A percentile compares a stretch with the other conserved stretches of the same genome.
Evolutionary conservation across 1,140 invertebrate species (phyloP).

Genomic region (Diploscapter pachys): DNA sequence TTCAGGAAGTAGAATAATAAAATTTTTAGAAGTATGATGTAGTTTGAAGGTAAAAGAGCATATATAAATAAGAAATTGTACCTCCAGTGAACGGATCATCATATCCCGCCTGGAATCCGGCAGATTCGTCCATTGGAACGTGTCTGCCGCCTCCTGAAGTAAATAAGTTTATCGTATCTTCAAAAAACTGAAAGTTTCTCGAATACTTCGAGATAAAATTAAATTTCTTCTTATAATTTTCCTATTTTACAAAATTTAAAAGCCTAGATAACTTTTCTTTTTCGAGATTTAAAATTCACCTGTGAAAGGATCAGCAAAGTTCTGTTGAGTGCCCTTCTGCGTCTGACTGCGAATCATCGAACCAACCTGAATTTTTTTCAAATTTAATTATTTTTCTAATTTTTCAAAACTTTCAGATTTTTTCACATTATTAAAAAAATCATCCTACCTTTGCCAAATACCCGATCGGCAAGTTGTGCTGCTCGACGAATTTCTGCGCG

Average conservation of each 20-base stretch:
- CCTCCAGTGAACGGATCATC: conserved; percentile 64
- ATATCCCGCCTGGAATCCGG: conserved; percentile 16
- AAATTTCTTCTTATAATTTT: not conserved
- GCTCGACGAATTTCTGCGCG: conserved; percentile 69
- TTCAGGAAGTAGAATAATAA: too few relatives aligned
- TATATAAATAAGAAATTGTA: too few relatives aligned
- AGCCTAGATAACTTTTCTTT: not conserved
- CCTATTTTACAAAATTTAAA: not conserved
- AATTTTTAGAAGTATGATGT: too few relatives aligned
- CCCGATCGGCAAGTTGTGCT: conserved; percentile 68
- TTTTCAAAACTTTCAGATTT: conserved; percentile 30
- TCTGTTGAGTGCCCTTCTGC: conserved; percentile 5
- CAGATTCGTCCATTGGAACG: conserved; percentile 3
- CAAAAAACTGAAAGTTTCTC: not conserved
- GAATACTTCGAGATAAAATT: conserved; percentile 43
- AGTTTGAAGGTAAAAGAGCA: too few relatives aligned
- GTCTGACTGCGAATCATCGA: conserved; percentile 27
- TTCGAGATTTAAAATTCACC: conserved; percentile 44
- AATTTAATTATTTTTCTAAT: too few relatives aligned
- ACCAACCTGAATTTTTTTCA: conserved; percentile 62
- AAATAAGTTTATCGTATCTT: conserved; percentile 54
- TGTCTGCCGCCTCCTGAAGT: conserved; percentile 51
- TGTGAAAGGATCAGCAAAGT: conserved; percentile 62
- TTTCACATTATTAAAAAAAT: conserved; percentile 4
- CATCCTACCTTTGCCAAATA: conserved; percentile 37